These are phyloP conservation scores for Muraenolepis orangiensis DNA, from an alignment of 2,797 vertebrate species.

Conservation along the genomic window DNA sequence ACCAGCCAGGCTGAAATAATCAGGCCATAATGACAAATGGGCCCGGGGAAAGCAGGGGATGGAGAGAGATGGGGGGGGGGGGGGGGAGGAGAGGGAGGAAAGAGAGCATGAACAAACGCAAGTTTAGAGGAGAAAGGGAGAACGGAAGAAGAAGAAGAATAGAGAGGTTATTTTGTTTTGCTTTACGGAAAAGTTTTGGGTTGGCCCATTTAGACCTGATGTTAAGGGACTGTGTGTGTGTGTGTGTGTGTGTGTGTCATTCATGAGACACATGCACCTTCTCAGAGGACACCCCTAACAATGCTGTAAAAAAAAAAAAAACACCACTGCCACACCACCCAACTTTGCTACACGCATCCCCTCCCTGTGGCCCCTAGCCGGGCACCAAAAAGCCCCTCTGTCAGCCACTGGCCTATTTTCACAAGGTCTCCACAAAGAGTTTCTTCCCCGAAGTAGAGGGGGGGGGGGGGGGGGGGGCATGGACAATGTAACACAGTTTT, in stretches of 20 bases:
- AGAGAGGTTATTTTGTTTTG: slow-evolving; percentile 45
- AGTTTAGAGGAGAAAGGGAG: slow-evolving; percentile 35
- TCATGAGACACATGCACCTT: slow-evolving; percentile 45
- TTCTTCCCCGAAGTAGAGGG: slow-evolving; percentile 35
- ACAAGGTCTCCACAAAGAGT: slow-evolving; percentile 48
- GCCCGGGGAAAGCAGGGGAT: slow-evolving; percentile 60
- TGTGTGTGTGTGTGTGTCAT: slow-evolving; percentile 32
- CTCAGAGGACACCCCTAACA: slow-evolving; percentile 54
- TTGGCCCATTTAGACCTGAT: slow-evolving; percentile 69
- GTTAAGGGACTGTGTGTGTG: slow-evolving; percentile 36
- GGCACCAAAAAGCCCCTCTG: not conserved
- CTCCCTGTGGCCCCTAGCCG: not conserved
- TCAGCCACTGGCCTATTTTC: slow-evolving; percentile 62
- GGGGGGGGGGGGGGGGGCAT: slow-evolving; percentile 4
- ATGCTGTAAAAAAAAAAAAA: slow-evolving; percentile 34
- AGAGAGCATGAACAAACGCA: slow-evolving; percentile 22
- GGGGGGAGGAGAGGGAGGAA: slow-evolving; percentile 32
- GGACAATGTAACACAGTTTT: slow-evolving; percentile 41
- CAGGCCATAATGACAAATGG: slow-evolving; percentile 78
- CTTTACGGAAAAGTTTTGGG: slow-evolving; percentile 51
- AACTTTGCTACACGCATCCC: slow-evolving; percentile 20
- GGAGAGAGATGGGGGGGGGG: slow-evolving; percentile 37
- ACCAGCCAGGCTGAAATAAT: slow-evolving; percentile 74
- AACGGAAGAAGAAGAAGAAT: slow-evolving; percentile 1
- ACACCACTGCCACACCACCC: slow-evolving; percentile 14